A percentile compares a stretch with the other conserved stretches of the same genome.
phyloP scores from a whole-genome alignment of 2,113 vertebrate genomes.

The Indicator maculatus region DNA sequence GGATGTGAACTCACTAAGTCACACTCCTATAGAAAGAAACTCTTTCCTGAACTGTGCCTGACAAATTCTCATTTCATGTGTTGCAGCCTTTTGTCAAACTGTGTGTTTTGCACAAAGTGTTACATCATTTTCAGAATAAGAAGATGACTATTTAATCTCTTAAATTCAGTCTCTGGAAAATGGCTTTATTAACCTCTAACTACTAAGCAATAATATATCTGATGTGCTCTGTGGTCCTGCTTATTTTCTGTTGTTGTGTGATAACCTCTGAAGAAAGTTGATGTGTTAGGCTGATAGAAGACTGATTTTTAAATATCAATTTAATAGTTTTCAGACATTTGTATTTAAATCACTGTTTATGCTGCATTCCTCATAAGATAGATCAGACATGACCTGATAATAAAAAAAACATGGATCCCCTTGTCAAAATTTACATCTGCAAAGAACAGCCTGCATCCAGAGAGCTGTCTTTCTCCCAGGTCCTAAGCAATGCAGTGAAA shows the following conservation, averaged over 20 bases:
- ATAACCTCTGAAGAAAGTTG: constrained; percentile 3
- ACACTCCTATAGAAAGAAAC: not conserved
- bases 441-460: not conserved
- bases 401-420: not conserved
- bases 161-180: constrained; percentile 24
- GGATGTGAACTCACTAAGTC: not conserved
- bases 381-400: not conserved
- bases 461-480: not conserved
- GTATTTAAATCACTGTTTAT: not conserved
- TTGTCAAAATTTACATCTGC: not conserved
- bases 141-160: constrained; percentile 13
- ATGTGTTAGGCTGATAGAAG: not conserved
- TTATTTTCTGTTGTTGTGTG: not conserved
- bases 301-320: not conserved
- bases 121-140: not conserved
- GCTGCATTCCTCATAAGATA: not conserved
- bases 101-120: not conserved
- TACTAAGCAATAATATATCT: constrained; percentile 28
- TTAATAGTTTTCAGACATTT: not conserved
- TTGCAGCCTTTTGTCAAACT: not conserved
- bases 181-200: constrained; percentile 17
- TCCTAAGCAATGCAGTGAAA: not conserved
- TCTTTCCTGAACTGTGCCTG: not conserved
- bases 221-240: not conserved
- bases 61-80: not conserved